Evolutionary conservation across 2,888 invertebrate genomes (phyloP).

Genomic region (Diploptera punctata): DNA sequence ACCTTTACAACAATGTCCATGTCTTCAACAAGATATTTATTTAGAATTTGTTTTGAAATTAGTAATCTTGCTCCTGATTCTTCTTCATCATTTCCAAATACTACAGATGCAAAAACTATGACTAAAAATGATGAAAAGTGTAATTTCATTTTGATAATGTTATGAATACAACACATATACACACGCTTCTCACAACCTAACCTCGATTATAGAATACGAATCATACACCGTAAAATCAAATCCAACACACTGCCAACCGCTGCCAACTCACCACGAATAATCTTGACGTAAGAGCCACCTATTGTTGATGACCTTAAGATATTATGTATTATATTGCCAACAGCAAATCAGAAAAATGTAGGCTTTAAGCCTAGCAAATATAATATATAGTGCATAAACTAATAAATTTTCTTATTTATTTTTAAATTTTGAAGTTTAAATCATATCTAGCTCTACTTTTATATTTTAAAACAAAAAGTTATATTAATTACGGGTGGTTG

Average conservation of each 20-base stretch:
- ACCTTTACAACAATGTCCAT: constrained; percentile 93
- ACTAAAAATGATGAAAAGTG: constrained; percentile 55
- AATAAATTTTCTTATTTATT: too few species aligned
- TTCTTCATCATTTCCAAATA: constrained; percentile 67
- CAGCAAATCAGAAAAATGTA: too few species aligned
- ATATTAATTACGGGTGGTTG: too few species aligned
- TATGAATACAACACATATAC: background rate
- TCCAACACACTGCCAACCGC: background rate
- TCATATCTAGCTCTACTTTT: too few species aligned
- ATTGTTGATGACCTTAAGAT: too few species aligned
- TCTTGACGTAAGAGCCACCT: too few species aligned
- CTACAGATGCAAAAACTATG: constrained; percentile 56
- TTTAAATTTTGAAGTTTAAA: too few species aligned
- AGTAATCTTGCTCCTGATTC: constrained; percentile 81
- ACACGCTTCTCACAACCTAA: background rate
- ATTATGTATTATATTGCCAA: too few species aligned
- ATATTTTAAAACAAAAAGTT: too few species aligned
- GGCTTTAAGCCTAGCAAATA: too few species aligned
- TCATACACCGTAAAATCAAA: background rate
- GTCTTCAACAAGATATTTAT: constrained; percentile 95
- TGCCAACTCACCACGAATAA: background rate
- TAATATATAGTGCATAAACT: too few species aligned
- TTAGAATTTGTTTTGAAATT: constrained; percentile 92
- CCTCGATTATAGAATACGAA: background rate
- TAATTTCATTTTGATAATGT: background rate